Conservation (phyloP, 2,113 vertebrate genomes). For the Brachirus orientalis region DNA sequence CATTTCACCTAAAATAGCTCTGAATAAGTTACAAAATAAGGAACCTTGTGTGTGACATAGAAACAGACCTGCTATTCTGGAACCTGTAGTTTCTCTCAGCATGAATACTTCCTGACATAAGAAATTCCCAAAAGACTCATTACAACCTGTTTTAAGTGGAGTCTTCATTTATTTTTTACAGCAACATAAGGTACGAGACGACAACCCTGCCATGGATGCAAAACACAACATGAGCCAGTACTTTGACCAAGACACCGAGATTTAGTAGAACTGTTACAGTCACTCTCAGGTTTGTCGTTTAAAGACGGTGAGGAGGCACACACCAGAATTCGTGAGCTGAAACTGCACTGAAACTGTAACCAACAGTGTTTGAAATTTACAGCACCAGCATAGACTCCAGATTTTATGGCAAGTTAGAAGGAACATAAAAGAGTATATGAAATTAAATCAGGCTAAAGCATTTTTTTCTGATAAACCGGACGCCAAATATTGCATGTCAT, state of each 20-base stretch:
- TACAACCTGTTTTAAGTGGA: constrained; percentile 17
- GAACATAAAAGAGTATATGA: no score
- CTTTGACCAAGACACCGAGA: constrained; percentile 1
- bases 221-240: constrained; percentile 7
- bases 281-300: not conserved
- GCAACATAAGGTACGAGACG: constrained; percentile 9
- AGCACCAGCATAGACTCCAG: no score
- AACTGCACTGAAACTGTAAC: no score
- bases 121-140: constrained; percentile 1
- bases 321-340: no score
- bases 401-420: no score
- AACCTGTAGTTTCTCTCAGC: not conserved
- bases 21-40: no score
- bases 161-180: constrained; percentile 27
- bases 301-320: no score
- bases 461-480: no score
- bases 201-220: constrained; percentile 4
- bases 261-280: not conserved
- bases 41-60: not conserved
- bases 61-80: constrained; percentile 1
- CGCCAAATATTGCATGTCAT: no score
- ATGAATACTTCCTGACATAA: not conserved
- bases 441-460: no score
- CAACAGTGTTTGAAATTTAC: no score
- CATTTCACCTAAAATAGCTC: no score